Conservation (phyloP, 2,888 invertebrate genomes). For the Rhingia campestris region DNA sequence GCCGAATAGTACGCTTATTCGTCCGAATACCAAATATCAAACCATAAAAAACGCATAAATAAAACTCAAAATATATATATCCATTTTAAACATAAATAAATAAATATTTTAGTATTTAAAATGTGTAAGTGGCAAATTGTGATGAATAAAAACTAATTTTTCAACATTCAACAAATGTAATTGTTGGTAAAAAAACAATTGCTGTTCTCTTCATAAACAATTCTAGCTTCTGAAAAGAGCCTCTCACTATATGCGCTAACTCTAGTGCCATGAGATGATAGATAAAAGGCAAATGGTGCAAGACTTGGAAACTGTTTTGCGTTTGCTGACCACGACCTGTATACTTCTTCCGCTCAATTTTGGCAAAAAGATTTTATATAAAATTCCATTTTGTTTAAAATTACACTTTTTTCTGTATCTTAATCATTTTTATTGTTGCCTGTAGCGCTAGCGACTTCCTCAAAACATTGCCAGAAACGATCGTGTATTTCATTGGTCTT, state of each 20-base stretch:
- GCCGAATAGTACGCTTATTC: too few species aligned
- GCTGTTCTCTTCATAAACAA: slow-evolving; percentile 17
- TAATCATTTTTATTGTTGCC: background rate
- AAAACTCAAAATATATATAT: too few species aligned
- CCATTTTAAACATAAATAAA: too few species aligned
- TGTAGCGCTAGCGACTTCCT: slow-evolving; percentile 1
- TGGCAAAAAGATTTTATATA: slow-evolving; percentile 21
- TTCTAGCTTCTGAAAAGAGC: slow-evolving; percentile 28
- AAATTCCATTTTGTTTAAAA: slow-evolving; percentile 23
- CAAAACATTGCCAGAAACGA: slow-evolving; percentile 6
- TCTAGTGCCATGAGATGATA: slow-evolving; percentile 3
- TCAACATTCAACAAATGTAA: too few species aligned
- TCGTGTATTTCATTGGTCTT: background rate
- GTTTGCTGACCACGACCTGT: slow-evolving; percentile 14
- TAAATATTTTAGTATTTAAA: background rate
- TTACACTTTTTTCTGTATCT: slow-evolving; percentile 20
- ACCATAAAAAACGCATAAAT: too few species aligned
- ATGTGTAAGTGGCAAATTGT: slow-evolving; percentile 2
- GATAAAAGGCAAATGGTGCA: slow-evolving; percentile 16
- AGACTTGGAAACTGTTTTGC: background rate
- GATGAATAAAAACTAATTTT: slow-evolving; percentile 23
- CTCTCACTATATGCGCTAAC: slow-evolving; percentile 23
- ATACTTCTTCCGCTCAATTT: slow-evolving; percentile 12
- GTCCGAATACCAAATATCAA: too few species aligned
- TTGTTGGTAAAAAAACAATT: slow-evolving; percentile 9